These are phyloP conservation scores for Drosophila quinaria DNA, from an alignment of 2,888 invertebrate genomes.

Conservation along the genomic window DNA sequence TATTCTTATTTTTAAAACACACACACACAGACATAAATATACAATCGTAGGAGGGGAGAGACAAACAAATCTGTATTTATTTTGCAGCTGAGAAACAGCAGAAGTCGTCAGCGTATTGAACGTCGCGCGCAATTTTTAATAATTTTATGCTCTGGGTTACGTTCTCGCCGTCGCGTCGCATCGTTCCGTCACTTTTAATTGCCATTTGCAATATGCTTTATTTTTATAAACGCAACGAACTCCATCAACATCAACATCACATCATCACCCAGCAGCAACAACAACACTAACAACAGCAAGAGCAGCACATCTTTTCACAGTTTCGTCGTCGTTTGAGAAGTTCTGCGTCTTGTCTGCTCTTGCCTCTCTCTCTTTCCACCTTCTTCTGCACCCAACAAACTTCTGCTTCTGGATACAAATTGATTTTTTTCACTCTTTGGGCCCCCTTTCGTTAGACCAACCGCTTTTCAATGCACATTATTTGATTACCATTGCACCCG, in stretches of 20 bases:
- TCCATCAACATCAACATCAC: conserved; percentile 55
- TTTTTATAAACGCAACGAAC: conserved; percentile 53
- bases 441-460: conserved; percentile 23
- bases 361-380: conserved; percentile 28
- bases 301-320: conserved; percentile 60
- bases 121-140: conserved; percentile 52
- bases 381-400: conserved; percentile 48
- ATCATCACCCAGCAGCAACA: conserved; percentile 48
- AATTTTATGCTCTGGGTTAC: conserved; percentile 28
- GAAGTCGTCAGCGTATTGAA: conserved; percentile 10
- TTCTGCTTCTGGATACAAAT: conserved; percentile 71
- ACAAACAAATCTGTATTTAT: conserved; percentile 45
- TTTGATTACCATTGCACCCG: conserved; percentile 44
- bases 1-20: conserved; percentile 67
- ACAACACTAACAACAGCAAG: conserved; percentile 28
- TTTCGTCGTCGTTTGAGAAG: conserved; percentile 51
- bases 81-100: conserved; percentile 32
- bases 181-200: conserved; percentile 54
- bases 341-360: conserved; percentile 56
- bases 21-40: conserved; percentile 9
- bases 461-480: conserved; percentile 15
- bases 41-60: conserved; percentile 3
- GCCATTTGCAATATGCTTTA: conserved; percentile 64
- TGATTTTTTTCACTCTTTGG: conserved; percentile 77
- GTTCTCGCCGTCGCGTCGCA: conserved; percentile 4